These are phyloP conservation scores for Heliconius cydno DNA, from an alignment of 2,888 invertebrate genomes.

Conservation along the genomic window DNA sequence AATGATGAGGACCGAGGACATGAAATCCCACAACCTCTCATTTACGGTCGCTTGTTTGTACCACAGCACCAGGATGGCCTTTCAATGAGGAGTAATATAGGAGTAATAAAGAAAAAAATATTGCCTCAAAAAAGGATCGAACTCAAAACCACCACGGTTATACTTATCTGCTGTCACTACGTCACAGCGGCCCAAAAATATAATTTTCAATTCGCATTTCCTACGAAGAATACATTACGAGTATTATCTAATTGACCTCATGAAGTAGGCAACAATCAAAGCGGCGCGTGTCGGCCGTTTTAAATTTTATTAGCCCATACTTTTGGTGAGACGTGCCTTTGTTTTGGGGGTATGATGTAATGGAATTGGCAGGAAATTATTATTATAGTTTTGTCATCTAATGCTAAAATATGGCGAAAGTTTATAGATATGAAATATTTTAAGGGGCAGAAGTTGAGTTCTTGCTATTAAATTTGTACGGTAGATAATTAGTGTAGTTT, in stretches of 20 bases:
- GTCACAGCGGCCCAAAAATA: not conserved
- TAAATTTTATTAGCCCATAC: conserved; percentile 34
- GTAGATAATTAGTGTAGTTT: no score
- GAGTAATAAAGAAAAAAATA: not conserved
- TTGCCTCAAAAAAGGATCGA: not conserved
- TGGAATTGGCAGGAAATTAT: conserved; percentile 5
- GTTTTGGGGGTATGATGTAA: conserved; percentile 23
- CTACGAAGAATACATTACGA: conserved; percentile 33
- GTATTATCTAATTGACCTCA: conserved; percentile 46
- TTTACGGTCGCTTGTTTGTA: no score
- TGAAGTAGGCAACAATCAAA: conserved; percentile 37
- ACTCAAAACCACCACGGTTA: not conserved
- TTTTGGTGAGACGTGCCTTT: conserved; percentile 21
- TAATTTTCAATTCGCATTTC: conserved; percentile 26
- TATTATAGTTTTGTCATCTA: no score
- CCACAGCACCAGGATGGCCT: no score
- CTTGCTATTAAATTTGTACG: no score
- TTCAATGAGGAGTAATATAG: not conserved
- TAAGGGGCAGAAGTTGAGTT: no score
- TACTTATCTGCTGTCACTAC: not conserved
- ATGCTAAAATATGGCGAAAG: no score
- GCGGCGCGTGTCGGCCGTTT: conserved; percentile 32
- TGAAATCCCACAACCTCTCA: not conserved
- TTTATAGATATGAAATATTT: no score
- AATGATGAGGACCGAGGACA: no score